Evolutionary conservation across 2,888 invertebrate species (phyloP).

Genomic region (Tetanocera ferruginea): DNA sequence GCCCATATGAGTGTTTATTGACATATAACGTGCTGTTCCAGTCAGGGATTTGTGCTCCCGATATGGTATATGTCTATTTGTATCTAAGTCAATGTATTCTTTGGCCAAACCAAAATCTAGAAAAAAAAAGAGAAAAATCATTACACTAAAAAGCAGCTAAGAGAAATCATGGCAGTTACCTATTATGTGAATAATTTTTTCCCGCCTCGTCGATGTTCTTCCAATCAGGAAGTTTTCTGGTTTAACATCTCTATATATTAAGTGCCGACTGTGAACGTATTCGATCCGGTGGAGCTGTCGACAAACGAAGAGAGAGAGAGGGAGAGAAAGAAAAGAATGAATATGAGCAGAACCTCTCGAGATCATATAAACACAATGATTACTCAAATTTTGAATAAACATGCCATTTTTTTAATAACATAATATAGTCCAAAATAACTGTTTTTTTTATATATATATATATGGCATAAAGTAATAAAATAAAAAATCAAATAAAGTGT

Average conservation of each 20-base stretch:
- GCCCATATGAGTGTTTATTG: slow-evolving; percentile 99
- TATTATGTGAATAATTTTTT: slow-evolving; percentile 99
- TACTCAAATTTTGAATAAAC: neutral
- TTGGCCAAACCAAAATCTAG: slow-evolving; percentile 99
- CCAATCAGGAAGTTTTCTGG: slow-evolving; percentile 99
- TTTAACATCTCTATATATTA: slow-evolving; percentile 99
- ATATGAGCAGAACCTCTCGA: neutral
- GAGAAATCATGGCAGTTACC: slow-evolving; percentile 70
- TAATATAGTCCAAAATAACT: neutral
- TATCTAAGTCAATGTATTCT: slow-evolving; percentile 99
- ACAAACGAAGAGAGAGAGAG: neutral
- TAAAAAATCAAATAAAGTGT: slow-evolving; percentile 29
- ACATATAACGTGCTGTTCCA: slow-evolving; percentile 99
- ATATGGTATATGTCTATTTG: slow-evolving; percentile 99
- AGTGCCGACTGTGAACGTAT: slow-evolving; percentile 98
- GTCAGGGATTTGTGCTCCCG: slow-evolving; percentile 99
- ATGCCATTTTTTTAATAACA: neutral
- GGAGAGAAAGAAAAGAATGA: neutral
- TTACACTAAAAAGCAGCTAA: neutral
- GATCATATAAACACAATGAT: neutral
- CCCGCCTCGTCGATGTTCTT: slow-evolving; percentile 95
- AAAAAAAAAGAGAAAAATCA: slow-evolving; percentile 55
- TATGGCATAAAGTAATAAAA: neutral
- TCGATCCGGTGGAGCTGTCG: slow-evolving; percentile 96
- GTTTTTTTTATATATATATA: neutral